Evolutionary conservation across 2,888 invertebrate species (phyloP), one percentile per base, ranked within the genome.

Genomic region (Drosophila ezoana): DNA sequence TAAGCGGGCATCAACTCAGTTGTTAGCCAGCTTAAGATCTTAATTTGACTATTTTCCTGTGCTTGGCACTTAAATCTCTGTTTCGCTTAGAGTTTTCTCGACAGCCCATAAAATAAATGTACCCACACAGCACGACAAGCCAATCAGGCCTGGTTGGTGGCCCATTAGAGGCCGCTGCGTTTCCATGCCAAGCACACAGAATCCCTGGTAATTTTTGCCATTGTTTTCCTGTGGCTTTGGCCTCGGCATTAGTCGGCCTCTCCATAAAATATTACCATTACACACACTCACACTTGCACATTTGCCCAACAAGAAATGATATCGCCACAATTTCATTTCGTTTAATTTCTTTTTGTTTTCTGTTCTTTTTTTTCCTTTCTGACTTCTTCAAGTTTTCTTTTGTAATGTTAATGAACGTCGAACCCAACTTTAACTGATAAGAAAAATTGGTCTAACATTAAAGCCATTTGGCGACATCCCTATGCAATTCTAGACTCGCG

Each of bases 241-340:
- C 40, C 20, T 28, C 23, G 47, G 67, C 62, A 72, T 67, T 72
- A 72, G 62, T 13, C 72, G 41, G 60, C 57, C 16, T 47, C 33
- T 20, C 38, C 58, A 62, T 74, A 67, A 86, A 71, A 65, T 83
- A 75, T 71, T 59, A 60, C 64, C 59, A 70, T 75, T 71, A 77
- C 68, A 75, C 63, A 66, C 73, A 66, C 18, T 18, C 18, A 18
- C 18, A 18, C 54, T 63, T 32, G 51, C 48, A 65, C 43, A 28
- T 66, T 60, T 48, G 48, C 54, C 59, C 49, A 59, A 49, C 38
- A 43, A 53, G 64, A 76, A 86, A 73, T 76, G 64, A 76, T 79
- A 79, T 84, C 65, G 64, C 70, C 71, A 78, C 80, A 81, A 69
- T 84, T 84, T 56, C 10, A 18, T 60, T 68, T 51, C 35, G 28